Evolutionary conservation across 2,113 vertebrate genomes (phyloP).

Genomic region (zebrafish (Danio rerio)): GRCz12tu NC_133196.1:9805501-9806000

Average conservation of each 20-base stretch:
- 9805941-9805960: not conserved
- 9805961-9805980: conserved; percentile 74
- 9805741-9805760: not conserved
- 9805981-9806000: conserved; percentile 97
- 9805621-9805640: too few species aligned
- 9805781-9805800: conserved; percentile 99
- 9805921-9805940: not conserved
- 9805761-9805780: conserved; percentile 80
- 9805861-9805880: conserved; percentile 95
- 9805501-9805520: too few species aligned
- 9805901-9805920: not conserved
- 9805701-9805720: too few species aligned
- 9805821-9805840: conserved; percentile 97
- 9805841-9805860: conserved; percentile 96
- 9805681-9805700: too few species aligned
- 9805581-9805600: too few species aligned
- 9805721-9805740: too few species aligned
- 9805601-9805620: too few species aligned
- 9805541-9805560: too few species aligned
- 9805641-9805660: too few species aligned
- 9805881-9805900: conserved; percentile 92
- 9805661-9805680: too few species aligned
- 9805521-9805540: too few species aligned
- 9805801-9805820: conserved; percentile 98
- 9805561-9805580: too few species aligned